Evolutionary conservation across 2,888 invertebrate species (phyloP).

Genomic region (Trichogramma dendrolimi): DNA sequence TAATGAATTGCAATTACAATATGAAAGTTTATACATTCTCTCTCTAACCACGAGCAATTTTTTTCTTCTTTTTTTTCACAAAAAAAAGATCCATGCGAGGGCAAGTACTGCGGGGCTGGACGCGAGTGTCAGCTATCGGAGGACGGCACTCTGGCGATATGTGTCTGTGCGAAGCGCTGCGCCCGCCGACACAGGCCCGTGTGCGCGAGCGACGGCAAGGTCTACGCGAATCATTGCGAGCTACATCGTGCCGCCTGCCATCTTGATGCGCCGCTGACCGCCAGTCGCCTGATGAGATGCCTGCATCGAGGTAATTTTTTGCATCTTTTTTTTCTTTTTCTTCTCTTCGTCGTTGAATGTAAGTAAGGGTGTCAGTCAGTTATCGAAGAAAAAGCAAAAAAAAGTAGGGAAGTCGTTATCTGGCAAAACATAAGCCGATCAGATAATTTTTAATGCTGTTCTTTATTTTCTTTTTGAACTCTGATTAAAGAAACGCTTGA

Average conservation of each 20-base stretch:
- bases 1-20: background rate
- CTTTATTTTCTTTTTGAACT: too few relatives aligned
- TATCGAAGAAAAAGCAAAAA: background rate
- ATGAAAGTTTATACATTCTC: too few relatives aligned
- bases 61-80: too few relatives aligned
- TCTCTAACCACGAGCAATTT: too few relatives aligned
- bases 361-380: background rate
- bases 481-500: too few relatives aligned
- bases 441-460: too few relatives aligned
- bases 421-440: too few relatives aligned
- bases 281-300: conserved; percentile 46
- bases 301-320: conserved; percentile 35
- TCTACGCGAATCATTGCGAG: conserved; percentile 67
- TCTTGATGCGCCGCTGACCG: conserved; percentile 55
- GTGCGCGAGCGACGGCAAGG: conserved; percentile 65
- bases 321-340: conserved; percentile 3
- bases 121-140: conserved; percentile 59
- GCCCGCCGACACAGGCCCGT: conserved; percentile 58
- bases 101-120: conserved; percentile 64
- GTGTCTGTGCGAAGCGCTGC: conserved; percentile 62
- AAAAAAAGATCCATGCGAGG: conserved; percentile 59
- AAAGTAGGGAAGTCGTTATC: background rate
- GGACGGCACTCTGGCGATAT: conserved; percentile 55
- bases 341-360: background rate
- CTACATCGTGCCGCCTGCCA: conserved; percentile 63